Percentiles rank a stretch among this genome's conserved stretches.
These are phyloP conservation scores for Rhabdomys pumilio DNA, from an alignment of 2,797 vertebrate genomes.

Conservation along the genomic window DNA sequence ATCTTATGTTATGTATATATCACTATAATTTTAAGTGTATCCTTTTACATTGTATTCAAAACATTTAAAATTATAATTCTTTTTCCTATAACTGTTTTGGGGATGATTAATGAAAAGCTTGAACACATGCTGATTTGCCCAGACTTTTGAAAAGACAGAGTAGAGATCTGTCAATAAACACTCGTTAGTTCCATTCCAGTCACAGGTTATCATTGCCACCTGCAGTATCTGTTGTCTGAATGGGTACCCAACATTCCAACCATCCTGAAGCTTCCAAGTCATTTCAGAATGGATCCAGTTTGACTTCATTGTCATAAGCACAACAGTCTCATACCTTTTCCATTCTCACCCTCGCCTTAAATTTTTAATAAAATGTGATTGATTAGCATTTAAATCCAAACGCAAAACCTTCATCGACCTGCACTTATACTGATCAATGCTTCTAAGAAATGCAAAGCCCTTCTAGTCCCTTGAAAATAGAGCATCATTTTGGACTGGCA, in stretches of 20 bases:
- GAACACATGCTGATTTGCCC: slow-evolving; percentile 15
- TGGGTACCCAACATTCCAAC: slow-evolving; percentile 32
- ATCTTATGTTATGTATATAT: background rate
- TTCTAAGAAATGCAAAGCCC: slow-evolving; percentile 87
- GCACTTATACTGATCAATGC: slow-evolving; percentile 86
- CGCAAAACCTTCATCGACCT: slow-evolving; percentile 85
- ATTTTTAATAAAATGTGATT: slow-evolving; percentile 88
- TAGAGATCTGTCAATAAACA: slow-evolving; percentile 62
- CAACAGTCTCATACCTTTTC: slow-evolving; percentile 72
- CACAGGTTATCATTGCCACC: background rate
- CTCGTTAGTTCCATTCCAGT: slow-evolving; percentile 18
- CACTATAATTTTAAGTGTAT: slow-evolving; percentile 11
- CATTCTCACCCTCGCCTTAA: slow-evolving; percentile 82
- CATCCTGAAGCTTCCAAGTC: slow-evolving; percentile 62
- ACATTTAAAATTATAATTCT: slow-evolving; percentile 42
- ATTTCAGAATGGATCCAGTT: slow-evolving; percentile 69
- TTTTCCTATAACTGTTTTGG: slow-evolving; percentile 56
- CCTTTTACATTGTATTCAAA: slow-evolving; percentile 65
- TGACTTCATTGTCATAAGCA: slow-evolving; percentile 74
- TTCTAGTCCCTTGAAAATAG: slow-evolving; percentile 61
- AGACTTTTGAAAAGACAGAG: slow-evolving; percentile 58
- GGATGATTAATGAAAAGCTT: slow-evolving; percentile 23
- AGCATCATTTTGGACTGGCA: slow-evolving; percentile 69
- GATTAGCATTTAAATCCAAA: slow-evolving; percentile 90
- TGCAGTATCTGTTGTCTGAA: slow-evolving; percentile 34